Conservation (phyloP, 1,140 invertebrate genomes). For the Papilio glaucus region DNA sequence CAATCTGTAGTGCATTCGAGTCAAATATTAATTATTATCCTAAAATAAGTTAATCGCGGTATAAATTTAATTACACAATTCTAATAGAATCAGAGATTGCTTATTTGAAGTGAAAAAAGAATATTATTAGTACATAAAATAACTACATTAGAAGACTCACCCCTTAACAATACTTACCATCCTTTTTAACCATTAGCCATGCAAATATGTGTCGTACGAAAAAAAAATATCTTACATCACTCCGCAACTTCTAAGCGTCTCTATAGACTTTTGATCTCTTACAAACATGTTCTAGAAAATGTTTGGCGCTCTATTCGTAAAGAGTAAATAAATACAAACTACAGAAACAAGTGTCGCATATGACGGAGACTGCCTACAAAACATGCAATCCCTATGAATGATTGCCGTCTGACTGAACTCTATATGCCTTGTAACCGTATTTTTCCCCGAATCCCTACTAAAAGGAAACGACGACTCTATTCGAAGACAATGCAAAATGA, state of each 20-base stretch:
- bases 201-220: constrained; percentile 37
- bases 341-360: constrained; percentile 59
- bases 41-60: too few species aligned
- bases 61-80: neutral
- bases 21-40: too few species aligned
- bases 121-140: neutral
- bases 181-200: constrained; percentile 29
- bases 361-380: constrained; percentile 61
- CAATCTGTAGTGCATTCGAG: too few species aligned
- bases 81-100: neutral
- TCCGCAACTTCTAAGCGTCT: constrained; percentile 49
- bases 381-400: constrained; percentile 70
- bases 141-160: neutral
- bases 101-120: neutral
- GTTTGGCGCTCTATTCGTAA: constrained; percentile 50
- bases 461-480: constrained; percentile 56
- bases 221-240: constrained; percentile 43
- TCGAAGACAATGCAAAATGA: constrained; percentile 59
- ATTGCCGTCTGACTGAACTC: constrained; percentile 65
- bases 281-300: constrained; percentile 46
- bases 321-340: constrained; percentile 63
- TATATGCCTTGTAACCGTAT: constrained; percentile 62
- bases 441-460: constrained; percentile 58
- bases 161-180: constrained; percentile 39
- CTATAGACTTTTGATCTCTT: constrained; percentile 41